Evolutionary conservation across 2,888 invertebrate species (phyloP), one percentile per base, ranked within the genome.

Genomic region (Mesoligia furuncula): DNA sequence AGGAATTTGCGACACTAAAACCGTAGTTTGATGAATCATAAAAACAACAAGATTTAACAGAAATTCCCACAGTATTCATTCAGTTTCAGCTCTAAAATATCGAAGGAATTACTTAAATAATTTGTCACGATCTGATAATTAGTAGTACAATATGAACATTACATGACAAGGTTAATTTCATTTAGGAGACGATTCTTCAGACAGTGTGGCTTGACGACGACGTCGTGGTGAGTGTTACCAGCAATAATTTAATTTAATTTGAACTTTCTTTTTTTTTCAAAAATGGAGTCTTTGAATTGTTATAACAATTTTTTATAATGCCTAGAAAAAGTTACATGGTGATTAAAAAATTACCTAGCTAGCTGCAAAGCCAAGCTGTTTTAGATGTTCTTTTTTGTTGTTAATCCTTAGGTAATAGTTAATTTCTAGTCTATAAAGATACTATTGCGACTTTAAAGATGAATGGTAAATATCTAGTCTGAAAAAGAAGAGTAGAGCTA

Each of bases 131-230:
- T 67, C 27, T 24, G 67, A 70, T 73, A 67, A 59, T 77, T 20
- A 57, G 31, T 70, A 48, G 48, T 48, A 48, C 7, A 7, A 48
- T 2, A n/a, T 7, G 17, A 48, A 51, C 51, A 51, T 20, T 51
- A 20, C 15, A 13, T 20, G 20, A 75, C 45, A 73, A 77, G 77
- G 67, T 77, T 85, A 84, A 88, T 84, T 84, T 75, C 72, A 80
- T 85, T 85, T 79, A 79, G 36, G 20, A 62, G 62, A 76, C 70
- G 77, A 80, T 79, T 82, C 73, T 75, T 61, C 69, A 85, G 75
- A 79, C 79, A 54, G 69, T 76, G 79, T 74, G 75, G 73, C 75
- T 82, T 67, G 73, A 68, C 48, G 66, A 75, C 45, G 45, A 5
- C 45, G 45, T 45, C 0, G 45, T 45, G 45, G 13, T 13, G n/a